Conservation (phyloP, 2,888 invertebrate species). For the Drosophila basisetae region DNA sequence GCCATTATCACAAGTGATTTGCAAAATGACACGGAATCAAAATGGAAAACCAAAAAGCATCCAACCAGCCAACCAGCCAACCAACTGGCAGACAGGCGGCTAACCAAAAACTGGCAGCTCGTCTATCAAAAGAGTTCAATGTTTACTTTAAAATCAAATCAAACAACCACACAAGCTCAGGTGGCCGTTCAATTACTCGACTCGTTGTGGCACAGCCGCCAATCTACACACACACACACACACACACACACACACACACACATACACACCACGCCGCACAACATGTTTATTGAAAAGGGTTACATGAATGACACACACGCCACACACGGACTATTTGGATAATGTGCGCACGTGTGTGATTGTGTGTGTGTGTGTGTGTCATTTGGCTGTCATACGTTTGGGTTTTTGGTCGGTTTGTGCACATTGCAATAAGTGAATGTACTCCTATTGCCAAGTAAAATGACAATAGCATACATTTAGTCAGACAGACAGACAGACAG, state of each 20-base stretch:
- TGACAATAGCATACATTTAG: conserved; percentile 77
- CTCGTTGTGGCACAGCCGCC: conserved; percentile 46
- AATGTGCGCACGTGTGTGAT: conserved; percentile 1
- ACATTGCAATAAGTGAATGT: conserved; percentile 74
- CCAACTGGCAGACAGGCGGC: conserved; percentile 63
- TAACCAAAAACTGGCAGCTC: conserved; percentile 74
- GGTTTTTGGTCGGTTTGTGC: conserved; percentile 48
- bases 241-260: conserved; percentile 18
- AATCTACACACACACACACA: conserved; percentile 23
- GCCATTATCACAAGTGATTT: conserved; percentile 34
- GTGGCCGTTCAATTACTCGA: conserved; percentile 69
- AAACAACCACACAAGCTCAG: conserved; percentile 33
- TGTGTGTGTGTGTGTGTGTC: conserved; percentile 22
- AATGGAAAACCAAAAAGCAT: conserved; percentile 19
- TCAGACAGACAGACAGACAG: conserved; percentile 21
- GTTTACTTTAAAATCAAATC: conserved; percentile 78
- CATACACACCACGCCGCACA: conserved; percentile 2
- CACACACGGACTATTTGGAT: conserved; percentile 54
- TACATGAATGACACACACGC: conserved; percentile 74
- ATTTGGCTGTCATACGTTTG: conserved; percentile 47
- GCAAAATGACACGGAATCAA: conserved; percentile 6
- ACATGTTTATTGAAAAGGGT: conserved; percentile 69
- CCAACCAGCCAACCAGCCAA: neutral
- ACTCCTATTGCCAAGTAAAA: conserved; percentile 44
- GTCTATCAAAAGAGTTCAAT: conserved; percentile 63